Evolutionary conservation across 92 coral and sea anemone genomes (phyloP), one percentile per base, ranked within the genome.

Genomic region (Diadumene lineata): DNA sequence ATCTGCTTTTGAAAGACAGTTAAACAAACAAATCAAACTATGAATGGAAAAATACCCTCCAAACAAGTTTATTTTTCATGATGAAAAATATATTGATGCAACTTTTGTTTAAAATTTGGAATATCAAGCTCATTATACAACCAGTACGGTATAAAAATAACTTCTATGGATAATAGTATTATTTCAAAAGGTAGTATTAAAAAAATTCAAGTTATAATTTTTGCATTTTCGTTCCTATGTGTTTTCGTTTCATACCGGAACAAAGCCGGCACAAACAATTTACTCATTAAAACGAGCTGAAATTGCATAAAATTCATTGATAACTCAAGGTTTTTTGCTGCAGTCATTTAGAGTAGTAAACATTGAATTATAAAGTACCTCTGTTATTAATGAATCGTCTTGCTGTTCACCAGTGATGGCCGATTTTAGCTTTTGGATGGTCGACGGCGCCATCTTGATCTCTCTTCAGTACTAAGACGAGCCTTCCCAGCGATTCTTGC

Each of bases 361-460:
- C 7, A 22, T 33, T n/a, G 1, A 68, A 78, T 78, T 50, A 33
- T 56, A 62, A 4, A 28, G 3, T 85, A 96, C 99, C 97, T 96
- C 99, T 7, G 99, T 96, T 60, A 96, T 96, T 11, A 96, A 88
- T 23, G 97, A 89, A 80, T 82, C 97, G 65, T 96, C 97, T 29
- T 92, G 84, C 10, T 77, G 85, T 53, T 85, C 87, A 31, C 99
- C 99, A 24, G 97, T 77, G 53, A 96, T 84, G 34, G 96, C 82
- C 9, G 90, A 69, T 56, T 85, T 90, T 44, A 96, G 68, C 84
- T 96, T 96, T 83, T 89, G 90, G 55, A 96, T 73, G 26, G 99
- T 96, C 64, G 93, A 84, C 53, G 98, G 98, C 97, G 96, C 98
- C 98, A 96, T 96, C 75, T 94, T 94, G 74, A 58, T 4, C 7